These are phyloP conservation scores for Gari tellinella DNA, from an alignment of 2,888 invertebrate species.

Conservation along the genomic window DNA sequence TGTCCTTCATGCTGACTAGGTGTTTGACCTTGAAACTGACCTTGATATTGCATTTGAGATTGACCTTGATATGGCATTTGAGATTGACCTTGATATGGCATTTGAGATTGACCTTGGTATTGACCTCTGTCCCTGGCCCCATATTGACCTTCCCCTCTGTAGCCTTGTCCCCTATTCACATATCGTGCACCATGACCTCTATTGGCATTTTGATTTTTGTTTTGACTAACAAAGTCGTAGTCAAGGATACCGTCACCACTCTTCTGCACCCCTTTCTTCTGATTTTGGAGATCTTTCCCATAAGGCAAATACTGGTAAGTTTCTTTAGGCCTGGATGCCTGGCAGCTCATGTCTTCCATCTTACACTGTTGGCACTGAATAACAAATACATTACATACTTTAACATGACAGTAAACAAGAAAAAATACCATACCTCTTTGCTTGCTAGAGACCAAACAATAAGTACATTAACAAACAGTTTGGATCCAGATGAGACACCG, in stretches of 20 bases:
- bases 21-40: constrained; percentile 5
- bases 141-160: neutral
- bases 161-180: constrained; percentile 13
- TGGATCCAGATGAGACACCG: no score
- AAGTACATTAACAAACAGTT: no score
- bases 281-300: neutral
- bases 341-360: neutral
- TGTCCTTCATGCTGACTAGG: neutral
- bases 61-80: constrained; percentile 6
- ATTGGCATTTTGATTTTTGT: constrained; percentile 10
- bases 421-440: no score
- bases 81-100: constrained; percentile 5
- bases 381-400: neutral
- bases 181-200: constrained; percentile 11
- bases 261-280: neutral
- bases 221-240: neutral
- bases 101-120: constrained; percentile 1
- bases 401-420: no score
- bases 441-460: no score
- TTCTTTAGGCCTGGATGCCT: neutral
- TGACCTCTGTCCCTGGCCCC: neutral
- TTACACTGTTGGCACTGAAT: neutral
- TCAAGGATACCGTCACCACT: constrained; percentile 1
- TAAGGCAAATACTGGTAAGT: no score
- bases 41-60: constrained; percentile 1